Percentiles rank a stretch among this genome's conserved stretches.
Evolutionary conservation across 2,797 vertebrate species (phyloP).

Genomic region (Tinamus major): DNA sequence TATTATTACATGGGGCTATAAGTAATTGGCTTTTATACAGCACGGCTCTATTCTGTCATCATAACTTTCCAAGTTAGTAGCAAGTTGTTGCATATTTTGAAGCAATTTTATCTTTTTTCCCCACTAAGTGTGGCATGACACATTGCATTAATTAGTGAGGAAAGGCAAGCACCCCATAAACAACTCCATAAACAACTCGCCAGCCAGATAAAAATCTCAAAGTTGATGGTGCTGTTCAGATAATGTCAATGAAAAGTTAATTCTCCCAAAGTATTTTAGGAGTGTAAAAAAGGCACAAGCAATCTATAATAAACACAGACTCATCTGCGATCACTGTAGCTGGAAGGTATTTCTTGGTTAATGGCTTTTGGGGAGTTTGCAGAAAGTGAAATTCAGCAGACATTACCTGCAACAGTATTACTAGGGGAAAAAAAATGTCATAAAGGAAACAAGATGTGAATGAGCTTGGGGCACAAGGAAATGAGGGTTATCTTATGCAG

Average conservation of each 20-base stretch:
- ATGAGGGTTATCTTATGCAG: background rate
- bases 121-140: background rate
- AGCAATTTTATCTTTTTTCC: background rate
- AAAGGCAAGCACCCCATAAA: background rate
- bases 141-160: background rate
- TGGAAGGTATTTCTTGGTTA: background rate
- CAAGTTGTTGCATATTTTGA: background rate
- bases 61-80: background rate
- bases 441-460: background rate
- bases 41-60: background rate
- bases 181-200: background rate
- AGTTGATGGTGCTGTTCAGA: background rate
- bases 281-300: background rate
- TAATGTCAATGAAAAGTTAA: background rate
- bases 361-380: background rate
- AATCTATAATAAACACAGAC: rapidly evolving
- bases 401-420: background rate
- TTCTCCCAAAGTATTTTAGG: background rate
- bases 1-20: background rate
- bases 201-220: rapidly evolving
- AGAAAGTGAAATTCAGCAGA: background rate
- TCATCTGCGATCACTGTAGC: background rate
- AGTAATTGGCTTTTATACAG: background rate
- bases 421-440: background rate
- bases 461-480: background rate